Percentiles rank a stretch among this genome's conserved stretches.
phyloP scores from a whole-genome alignment of 92 coral and sea anemone genomes.

The Pocillopora meandrina region DNA sequence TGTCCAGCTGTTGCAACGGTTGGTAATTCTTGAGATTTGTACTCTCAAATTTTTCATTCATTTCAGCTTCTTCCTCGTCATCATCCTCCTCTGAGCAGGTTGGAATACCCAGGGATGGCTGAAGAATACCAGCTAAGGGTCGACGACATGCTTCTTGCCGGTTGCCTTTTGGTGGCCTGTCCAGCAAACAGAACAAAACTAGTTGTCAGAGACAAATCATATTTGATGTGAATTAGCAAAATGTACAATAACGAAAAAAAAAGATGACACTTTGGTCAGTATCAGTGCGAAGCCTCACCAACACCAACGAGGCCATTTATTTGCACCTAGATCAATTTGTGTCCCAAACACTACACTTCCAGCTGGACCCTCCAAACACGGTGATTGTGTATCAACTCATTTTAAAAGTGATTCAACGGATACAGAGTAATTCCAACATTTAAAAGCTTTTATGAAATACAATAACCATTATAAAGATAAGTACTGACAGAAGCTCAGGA shows the following conservation, averaged over 20 bases:
- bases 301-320: too few relatives aligned
- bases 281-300: too few relatives aligned
- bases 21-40: conserved; percentile 3
- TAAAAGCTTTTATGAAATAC: too few relatives aligned
- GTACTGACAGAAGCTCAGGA: too few relatives aligned
- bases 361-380: too few relatives aligned
- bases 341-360: too few relatives aligned
- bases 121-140: conserved; percentile 73
- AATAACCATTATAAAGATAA: too few relatives aligned
- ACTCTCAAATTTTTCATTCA: conserved; percentile 43
- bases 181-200: not conserved
- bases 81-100: conserved; percentile 64
- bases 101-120: conserved; percentile 91
- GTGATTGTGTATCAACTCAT: too few relatives aligned
- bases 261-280: not conserved
- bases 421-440: too few relatives aligned
- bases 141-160: conserved; percentile 61
- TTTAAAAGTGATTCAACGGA: too few relatives aligned
- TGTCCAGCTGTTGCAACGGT: conserved; percentile 30
- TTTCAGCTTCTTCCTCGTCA: conserved; percentile 42
- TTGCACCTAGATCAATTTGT: too few relatives aligned
- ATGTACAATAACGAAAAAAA: not conserved
- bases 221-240: not conserved
- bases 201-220: not conserved
- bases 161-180: conserved; percentile 77